Base-by-base conservation (phyloP, 2,888 invertebrate genomes). In the Ennomos quercinarius region DNA sequence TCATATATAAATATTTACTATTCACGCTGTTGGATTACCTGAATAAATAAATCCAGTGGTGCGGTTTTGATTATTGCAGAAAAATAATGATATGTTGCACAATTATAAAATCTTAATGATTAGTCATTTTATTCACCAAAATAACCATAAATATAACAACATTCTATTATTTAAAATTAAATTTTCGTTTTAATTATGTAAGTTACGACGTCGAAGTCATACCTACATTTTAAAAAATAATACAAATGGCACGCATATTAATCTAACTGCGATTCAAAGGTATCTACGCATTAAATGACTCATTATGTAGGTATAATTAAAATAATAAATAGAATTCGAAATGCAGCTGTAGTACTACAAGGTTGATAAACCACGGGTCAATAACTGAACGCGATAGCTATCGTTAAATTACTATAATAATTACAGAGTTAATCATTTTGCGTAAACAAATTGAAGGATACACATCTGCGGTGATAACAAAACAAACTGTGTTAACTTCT, bases 361-460 rank as follows among this genome's bases (percentile, higher is more conserved):
- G 59, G 54, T 59, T 59, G 59, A 59, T 59, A 59, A 59, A 59
- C 59, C 10, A 12, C 13, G 41, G 59, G 59, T 59, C 59, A 59
- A 40, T 54, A 49, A 50, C 53, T 54, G 58, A 9, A 42, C 38
- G 17, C 34, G 37, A 40, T 54, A 54, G 37, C 53, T 58, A 59
- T 45, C 44, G 49, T 55, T 41, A 37, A 54, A 44, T 48, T 53
- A 52, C 47, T 53, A 43, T 49, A 58, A 46, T 53, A 54, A 50
- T 49, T 50, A 27, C 27, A 27, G 12, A 13, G 59, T 54, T 59
- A 59, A 54, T 54, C 53, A 44, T 39, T 44, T 27, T 11, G 11
- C 17, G 42, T 27, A 59, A 49, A 54, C 54, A 54, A 37, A 54
- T 48, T 13, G 44, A 59, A 49, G 54, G 54, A 59, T 59, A 36